phyloP scores from a whole-genome alignment of 2,113 vertebrate genomes.

The Pleuronectes platessa region DNA sequence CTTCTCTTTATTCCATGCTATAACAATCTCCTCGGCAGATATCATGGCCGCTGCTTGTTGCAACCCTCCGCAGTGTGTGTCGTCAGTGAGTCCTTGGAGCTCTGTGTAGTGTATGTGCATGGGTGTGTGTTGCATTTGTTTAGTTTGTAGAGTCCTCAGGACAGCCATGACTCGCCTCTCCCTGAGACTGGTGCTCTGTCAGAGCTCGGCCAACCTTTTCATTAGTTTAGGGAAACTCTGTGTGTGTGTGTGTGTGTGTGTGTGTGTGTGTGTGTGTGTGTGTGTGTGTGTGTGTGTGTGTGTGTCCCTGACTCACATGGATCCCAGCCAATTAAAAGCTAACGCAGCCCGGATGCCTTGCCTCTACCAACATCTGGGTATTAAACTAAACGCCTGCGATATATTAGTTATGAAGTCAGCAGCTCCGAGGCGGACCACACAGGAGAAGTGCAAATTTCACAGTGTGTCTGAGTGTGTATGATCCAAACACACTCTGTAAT shows the following conservation, averaged over 20 bases:
- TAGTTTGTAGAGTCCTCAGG: neutral
- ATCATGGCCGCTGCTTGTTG: slow-evolving; percentile 17
- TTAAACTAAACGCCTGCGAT: slow-evolving; percentile 74
- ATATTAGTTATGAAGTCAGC: slow-evolving; percentile 78
- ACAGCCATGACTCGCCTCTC: slow-evolving; percentile 50
- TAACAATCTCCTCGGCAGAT: slow-evolving; percentile 2
- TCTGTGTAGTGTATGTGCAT: slow-evolving; percentile 24
- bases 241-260: slow-evolving; percentile 20
- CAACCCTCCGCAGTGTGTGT: slow-evolving; percentile 8
- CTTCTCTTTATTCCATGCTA: neutral
- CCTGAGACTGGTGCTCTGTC: slow-evolving; percentile 30
- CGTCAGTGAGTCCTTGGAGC: slow-evolving; percentile 25
- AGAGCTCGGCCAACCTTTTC: slow-evolving; percentile 35
- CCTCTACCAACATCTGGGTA: slow-evolving; percentile 77
- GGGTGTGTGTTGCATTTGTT: neutral
- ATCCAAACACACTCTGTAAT: slow-evolving; percentile 46
- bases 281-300: slow-evolving; percentile 21
- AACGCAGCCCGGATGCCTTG: slow-evolving; percentile 64
- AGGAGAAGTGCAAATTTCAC: slow-evolving; percentile 59
- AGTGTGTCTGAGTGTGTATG: slow-evolving; percentile 19
- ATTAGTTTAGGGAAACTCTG: slow-evolving; percentile 49
- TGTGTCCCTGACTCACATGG: slow-evolving; percentile 64
- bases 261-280: slow-evolving; percentile 8
- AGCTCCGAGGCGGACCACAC: slow-evolving; percentile 79
- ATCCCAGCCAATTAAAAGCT: slow-evolving; percentile 76